These are phyloP conservation scores for Amblyjoppa fuscipennis DNA, from an alignment of 2,888 invertebrate genomes.

Conservation along the genomic window DNA sequence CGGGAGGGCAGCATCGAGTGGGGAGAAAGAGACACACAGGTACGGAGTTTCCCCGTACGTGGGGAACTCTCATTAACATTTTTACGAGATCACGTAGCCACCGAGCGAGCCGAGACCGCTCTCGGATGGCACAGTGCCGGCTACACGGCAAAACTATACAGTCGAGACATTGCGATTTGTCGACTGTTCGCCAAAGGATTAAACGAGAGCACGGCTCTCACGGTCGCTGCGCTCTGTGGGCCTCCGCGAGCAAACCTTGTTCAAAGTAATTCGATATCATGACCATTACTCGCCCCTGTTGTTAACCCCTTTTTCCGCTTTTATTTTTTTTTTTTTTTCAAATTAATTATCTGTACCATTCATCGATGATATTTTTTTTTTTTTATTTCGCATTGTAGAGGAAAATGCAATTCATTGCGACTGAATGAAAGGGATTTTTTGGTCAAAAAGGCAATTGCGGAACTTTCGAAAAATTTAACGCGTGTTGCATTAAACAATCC, in stretches of 20 bases:
- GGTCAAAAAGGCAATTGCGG: background rate
- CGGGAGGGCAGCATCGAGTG: conserved; percentile 14
- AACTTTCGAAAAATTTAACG: background rate
- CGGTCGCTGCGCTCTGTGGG: background rate
- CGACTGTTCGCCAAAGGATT: conserved; percentile 69
- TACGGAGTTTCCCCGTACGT: conserved; percentile 60
- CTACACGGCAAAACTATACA: conserved; percentile 62
- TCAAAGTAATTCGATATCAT: conserved; percentile 49
- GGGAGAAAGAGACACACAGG: conserved; percentile 33
- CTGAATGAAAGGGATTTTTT: background rate
- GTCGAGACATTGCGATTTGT: conserved; percentile 73
- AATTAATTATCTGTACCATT: background rate
- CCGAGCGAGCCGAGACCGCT: conserved; percentile 69
- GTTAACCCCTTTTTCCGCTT: background rate
- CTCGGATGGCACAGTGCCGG: conserved; percentile 41
- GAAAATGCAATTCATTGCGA: background rate
- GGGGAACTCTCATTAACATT: conserved; percentile 78
- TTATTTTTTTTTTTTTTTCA: background rate
- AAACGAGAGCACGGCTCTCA: conserved; percentile 45
- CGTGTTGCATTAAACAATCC: too few species aligned
- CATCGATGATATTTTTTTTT: background rate
- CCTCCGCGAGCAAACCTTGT: conserved; percentile 15
- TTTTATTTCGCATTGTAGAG: background rate
- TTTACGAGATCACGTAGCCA: conserved; percentile 82
- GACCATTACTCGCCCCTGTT: conserved; percentile 4